A percentile compares a stretch with the other conserved stretches of the same genome.
Conservation (phyloP, 2,113 vertebrate genomes). For the Saimiri boliviensis region DNA sequence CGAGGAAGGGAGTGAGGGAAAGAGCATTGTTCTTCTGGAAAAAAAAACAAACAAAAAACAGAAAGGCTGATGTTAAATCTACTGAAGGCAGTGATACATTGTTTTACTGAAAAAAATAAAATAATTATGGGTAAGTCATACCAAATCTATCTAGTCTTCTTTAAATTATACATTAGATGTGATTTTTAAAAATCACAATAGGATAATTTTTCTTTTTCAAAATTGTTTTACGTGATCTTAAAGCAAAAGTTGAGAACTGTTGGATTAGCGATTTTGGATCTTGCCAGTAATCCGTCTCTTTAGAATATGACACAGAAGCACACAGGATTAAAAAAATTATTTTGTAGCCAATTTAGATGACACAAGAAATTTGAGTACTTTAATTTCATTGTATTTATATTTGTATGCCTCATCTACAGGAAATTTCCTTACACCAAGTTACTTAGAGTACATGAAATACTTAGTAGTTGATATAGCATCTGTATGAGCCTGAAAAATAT, state of each 20-base stretch:
- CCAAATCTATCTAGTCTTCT: neutral
- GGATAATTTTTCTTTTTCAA: neutral
- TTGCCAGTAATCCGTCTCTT: neutral
- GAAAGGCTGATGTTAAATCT: neutral
- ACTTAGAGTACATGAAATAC: neutral
- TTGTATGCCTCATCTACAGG: neutral
- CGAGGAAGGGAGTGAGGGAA: rapidly evolving
- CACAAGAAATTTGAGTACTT: neutral
- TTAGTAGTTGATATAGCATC: neutral
- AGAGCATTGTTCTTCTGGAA: neutral
- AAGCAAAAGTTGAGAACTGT: neutral
- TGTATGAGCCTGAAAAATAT: neutral
- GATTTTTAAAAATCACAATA: neutral
- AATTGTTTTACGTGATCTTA: neutral
- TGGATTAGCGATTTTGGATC: neutral
- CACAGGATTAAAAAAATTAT: neutral
- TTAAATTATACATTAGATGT: neutral
- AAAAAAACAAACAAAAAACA: neutral
- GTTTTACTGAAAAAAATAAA: neutral
- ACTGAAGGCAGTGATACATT: neutral
- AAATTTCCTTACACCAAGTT: neutral
- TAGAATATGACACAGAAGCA: neutral
- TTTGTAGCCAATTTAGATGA: neutral
- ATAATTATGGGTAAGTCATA: neutral
- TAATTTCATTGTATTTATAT: neutral